A percentile compares a stretch with the other conserved stretches of the same genome.
Evolutionary conservation across 2,888 invertebrate species (phyloP).

Genomic region (Julus scandinavius): DNA sequence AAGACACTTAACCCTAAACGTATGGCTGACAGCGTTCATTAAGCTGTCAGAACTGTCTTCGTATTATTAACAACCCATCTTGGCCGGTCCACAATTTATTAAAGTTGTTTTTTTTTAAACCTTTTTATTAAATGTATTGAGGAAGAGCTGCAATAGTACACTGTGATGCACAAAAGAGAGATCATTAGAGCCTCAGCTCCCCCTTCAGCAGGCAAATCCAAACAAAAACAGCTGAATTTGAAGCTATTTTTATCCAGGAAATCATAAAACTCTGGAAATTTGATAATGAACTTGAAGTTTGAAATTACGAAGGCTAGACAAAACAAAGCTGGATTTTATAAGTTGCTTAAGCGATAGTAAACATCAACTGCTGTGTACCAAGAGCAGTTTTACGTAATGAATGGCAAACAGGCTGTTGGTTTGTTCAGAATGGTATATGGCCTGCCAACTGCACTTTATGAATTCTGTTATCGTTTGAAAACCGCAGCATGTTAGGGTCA

Average conservation of each 20-base stretch:
- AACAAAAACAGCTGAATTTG: slow-evolving; percentile 26
- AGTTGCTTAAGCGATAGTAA: slow-evolving; percentile 18
- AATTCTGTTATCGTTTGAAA: neutral
- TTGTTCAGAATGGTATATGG: neutral
- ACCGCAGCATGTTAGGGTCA: neutral
- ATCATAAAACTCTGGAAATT: neutral
- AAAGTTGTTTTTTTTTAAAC: neutral
- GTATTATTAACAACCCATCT: neutral
- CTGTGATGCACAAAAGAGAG: neutral
- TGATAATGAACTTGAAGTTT: neutral
- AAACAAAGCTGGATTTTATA: slow-evolving; percentile 7
- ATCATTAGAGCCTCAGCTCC: neutral
- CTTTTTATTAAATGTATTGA: neutral
- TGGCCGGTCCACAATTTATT: neutral
- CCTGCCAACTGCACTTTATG: slow-evolving; percentile 9
- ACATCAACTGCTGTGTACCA: neutral
- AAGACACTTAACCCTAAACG: neutral
- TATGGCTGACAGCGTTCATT: neutral
- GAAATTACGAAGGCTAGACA: neutral
- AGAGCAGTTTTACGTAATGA: neutral
- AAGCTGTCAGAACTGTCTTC: neutral
- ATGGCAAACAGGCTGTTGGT: neutral
- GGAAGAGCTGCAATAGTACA: neutral
- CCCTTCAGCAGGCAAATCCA: neutral
- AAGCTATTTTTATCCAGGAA: slow-evolving; percentile 1